A percentile compares a stretch with the other conserved stretches of the same genome.
Conservation (phyloP, 2,888 invertebrate species). For the Rapana venosa region DNA sequence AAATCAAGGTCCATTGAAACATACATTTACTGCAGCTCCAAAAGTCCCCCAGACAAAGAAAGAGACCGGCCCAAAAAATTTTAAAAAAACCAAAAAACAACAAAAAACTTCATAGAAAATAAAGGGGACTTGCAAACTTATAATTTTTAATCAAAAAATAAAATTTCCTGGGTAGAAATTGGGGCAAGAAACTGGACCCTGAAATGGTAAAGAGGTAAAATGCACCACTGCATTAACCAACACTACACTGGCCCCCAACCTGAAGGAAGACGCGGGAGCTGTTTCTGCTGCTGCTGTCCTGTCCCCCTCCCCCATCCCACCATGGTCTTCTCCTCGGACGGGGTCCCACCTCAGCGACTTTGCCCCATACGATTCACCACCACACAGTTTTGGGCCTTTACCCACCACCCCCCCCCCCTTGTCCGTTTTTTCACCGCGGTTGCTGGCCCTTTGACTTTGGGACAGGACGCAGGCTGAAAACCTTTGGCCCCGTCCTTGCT, state of each 20-base stretch:
- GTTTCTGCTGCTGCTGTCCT: slow-evolving; percentile 48
- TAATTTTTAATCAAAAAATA: too few species aligned
- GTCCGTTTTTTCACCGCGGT: slow-evolving; percentile 49
- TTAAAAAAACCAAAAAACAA: too few species aligned
- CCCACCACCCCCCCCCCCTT: slow-evolving; percentile 47
- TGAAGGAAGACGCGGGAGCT: slow-evolving; percentile 49
- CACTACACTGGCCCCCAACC: slow-evolving; percentile 14
- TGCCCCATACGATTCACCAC: slow-evolving; percentile 73
- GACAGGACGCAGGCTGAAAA: slow-evolving; percentile 72
- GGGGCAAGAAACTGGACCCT: too few species aligned
- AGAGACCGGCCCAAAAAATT: too few species aligned
- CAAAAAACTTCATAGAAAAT: too few species aligned
- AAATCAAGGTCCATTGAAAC: too few species aligned
- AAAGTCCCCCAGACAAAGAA: too few species aligned
- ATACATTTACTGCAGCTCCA: too few species aligned
- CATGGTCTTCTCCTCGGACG: slow-evolving; percentile 42
- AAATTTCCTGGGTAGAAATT: too few species aligned
- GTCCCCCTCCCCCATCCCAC: slow-evolving; percentile 38
- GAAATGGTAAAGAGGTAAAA: too few species aligned
- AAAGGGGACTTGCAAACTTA: too few species aligned
- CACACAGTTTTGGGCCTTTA: slow-evolving; percentile 65
- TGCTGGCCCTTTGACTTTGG: slow-evolving; percentile 61
- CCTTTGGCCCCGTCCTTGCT: slow-evolving; percentile 25
- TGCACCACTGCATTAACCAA: too few species aligned
- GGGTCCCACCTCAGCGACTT: slow-evolving; percentile 61